phyloP scores from a whole-genome alignment of 1,140 invertebrate species.

The Polyergus mexicanus region DNA sequence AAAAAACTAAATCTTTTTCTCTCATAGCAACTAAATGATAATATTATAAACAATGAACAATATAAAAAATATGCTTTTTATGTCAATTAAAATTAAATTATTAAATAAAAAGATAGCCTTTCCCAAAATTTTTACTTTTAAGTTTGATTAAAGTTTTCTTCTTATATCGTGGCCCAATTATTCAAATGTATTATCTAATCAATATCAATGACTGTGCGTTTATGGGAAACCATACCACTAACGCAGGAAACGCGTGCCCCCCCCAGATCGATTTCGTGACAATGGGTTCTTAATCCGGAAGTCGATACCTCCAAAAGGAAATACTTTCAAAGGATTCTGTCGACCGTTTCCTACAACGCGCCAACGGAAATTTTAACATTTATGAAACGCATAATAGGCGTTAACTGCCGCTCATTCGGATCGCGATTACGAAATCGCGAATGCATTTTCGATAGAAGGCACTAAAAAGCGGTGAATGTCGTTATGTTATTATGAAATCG shows the following conservation, averaged over 20 bases:
- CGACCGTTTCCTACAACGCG: slow-evolving; percentile 49
- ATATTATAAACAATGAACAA: not conserved
- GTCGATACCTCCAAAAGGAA: slow-evolving; percentile 63
- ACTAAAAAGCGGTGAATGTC: not conserved
- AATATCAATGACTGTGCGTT: slow-evolving; percentile 31
- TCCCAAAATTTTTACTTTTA: not conserved
- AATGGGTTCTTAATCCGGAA: slow-evolving; percentile 67
- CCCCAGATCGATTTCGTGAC: slow-evolving; percentile 33
- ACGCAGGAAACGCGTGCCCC: slow-evolving; percentile 48
- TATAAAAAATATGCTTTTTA: not conserved
- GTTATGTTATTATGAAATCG: not conserved
- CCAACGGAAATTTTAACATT: slow-evolving; percentile 27
- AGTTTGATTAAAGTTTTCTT: not conserved
- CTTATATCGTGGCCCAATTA: not conserved
- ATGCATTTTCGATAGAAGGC: slow-evolving; percentile 34
- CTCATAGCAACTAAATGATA: not conserved
- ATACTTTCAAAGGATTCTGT: slow-evolving; percentile 67
- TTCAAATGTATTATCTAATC: not conserved
- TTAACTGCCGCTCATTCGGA: not conserved
- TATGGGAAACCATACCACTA: slow-evolving; percentile 35
- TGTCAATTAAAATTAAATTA: not conserved
- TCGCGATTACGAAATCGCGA: not conserved
- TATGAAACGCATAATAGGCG: not conserved
- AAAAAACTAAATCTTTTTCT: too few species aligned
- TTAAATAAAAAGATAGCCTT: not conserved